A percentile compares a stretch with the other conserved stretches of the same genome.
Conservation (phyloP, 2,797 vertebrate species). For the Falco concolor region DNA sequence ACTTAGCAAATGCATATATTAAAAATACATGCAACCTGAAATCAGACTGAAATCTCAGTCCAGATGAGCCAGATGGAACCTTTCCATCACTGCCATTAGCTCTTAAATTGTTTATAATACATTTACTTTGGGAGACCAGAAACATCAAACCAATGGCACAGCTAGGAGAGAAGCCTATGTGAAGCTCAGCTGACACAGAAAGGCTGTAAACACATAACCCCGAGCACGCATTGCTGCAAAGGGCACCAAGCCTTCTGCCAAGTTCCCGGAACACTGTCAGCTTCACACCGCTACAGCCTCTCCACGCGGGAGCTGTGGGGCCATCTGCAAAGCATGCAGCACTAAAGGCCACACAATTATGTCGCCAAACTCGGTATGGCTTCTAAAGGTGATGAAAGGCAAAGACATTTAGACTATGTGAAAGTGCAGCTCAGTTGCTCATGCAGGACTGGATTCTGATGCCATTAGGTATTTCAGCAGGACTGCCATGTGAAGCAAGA, state of each 20-base stretch:
- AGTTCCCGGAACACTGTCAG: accelerated
- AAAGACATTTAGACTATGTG: background rate
- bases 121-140: background rate
- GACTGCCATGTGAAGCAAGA: background rate
- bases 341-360: background rate
- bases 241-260: background rate
- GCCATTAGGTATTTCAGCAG: accelerated
- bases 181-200: background rate
- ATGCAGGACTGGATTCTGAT: background rate
- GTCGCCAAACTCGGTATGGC: background rate
- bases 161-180: background rate
- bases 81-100: background rate
- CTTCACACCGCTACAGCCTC: background rate
- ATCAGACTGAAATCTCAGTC: constrained; percentile 14
- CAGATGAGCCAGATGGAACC: background rate
- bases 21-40: background rate
- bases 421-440: background rate
- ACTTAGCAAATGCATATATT: background rate
- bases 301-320: accelerated
- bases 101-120: background rate
- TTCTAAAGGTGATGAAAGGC: background rate
- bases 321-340: background rate
- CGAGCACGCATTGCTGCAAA: background rate
- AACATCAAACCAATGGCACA: background rate
- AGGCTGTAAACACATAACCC: background rate